Evolutionary conservation across 2,797 vertebrate species (phyloP).

Genomic region (Danio kyathit): DNA sequence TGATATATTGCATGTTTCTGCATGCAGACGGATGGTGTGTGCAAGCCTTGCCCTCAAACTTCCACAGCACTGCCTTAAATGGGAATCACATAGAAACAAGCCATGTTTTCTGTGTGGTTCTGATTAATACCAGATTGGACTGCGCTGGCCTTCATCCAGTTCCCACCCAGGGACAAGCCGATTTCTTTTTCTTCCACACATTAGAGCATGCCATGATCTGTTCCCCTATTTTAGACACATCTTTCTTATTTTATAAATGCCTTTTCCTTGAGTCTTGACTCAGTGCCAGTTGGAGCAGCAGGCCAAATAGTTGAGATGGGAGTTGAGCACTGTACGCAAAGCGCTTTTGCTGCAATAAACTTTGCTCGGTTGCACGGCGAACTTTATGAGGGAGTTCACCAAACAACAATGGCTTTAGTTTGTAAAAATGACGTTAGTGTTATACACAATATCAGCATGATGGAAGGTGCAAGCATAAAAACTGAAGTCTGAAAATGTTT

Average conservation of each 20-base stretch:
- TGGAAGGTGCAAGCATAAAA: neutral
- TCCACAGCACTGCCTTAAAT: constrained; percentile 82
- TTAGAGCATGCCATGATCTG: constrained; percentile 58
- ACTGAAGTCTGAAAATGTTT: neutral
- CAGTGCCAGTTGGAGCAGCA: constrained; percentile 44
- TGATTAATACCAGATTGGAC: constrained; percentile 83
- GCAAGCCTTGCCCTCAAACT: constrained; percentile 72
- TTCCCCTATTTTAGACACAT: constrained; percentile 65
- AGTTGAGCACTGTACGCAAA: constrained; percentile 45
- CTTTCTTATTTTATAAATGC: constrained; percentile 56
- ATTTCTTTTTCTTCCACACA: constrained; percentile 62
- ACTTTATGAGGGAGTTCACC: constrained; percentile 4
- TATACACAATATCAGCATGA: neutral
- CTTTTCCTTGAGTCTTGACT: constrained; percentile 51
- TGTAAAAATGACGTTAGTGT: neutral
- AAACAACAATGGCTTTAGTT: neutral
- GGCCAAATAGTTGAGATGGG: constrained; percentile 48
- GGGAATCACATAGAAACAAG: constrained; percentile 77
- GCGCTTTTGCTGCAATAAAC: constrained; percentile 40
- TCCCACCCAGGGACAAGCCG: constrained; percentile 69
- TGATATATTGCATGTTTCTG: constrained; percentile 61
- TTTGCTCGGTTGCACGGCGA: constrained; percentile 29
- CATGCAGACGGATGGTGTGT: constrained; percentile 68
- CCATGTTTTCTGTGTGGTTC: constrained; percentile 74
- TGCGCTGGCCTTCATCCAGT: constrained; percentile 72